Base-by-base conservation (phyloP, 2,113 vertebrate genomes). In the Phaetusa simplex region DNA sequence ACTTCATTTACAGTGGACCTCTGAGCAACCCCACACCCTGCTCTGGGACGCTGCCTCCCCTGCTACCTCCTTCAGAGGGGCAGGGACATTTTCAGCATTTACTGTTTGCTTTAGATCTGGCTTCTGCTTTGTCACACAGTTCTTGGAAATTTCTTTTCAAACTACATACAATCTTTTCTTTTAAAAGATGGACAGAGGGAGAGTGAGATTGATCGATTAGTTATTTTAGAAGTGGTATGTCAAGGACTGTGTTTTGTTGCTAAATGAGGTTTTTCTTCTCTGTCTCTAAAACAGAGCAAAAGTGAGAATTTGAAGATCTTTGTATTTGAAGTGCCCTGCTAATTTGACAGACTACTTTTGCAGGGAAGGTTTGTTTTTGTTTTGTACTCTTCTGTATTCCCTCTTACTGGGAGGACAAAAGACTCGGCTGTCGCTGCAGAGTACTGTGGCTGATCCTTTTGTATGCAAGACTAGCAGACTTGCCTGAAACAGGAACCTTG, bases 401-500 rank as follows among this genome's bases (percentile, higher is more conserved):
- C 78, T 90, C 49, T 95, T 84, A 88, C 64, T 17, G 74, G 52
- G 58, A 97, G 93, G 91, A 96, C 92, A 97, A 97, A 97, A 97
- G 81, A 29, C 77, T 82, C 20, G 0, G 73, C 90, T 93, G 61
- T 29, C 0, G 9, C 93, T 88, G 83, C 90, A 88, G 90, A 88
- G 40, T n/a, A 42, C 65, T 88, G 55, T 93, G 62, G 50, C 88
- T 74, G 90, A 92, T 96, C 94, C 86, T 95, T 95, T 94, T 87
- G 87, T 95, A 94, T 55, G 93, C 94, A 95, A 66, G 91, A 80
- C 95, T 32, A 93, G 86, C 95, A 97, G 95, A 94, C 92, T 86
- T 95, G 94, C 95, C 89, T 96, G 90, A 92, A 95, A 96, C 43
- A 69, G 81, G 91, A 94, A 96, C 94, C 89, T 97, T 95, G 90